These are phyloP conservation scores for Pyrrhosoma nymphula DNA, from an alignment of 2,888 invertebrate species.

Conservation along the genomic window DNA sequence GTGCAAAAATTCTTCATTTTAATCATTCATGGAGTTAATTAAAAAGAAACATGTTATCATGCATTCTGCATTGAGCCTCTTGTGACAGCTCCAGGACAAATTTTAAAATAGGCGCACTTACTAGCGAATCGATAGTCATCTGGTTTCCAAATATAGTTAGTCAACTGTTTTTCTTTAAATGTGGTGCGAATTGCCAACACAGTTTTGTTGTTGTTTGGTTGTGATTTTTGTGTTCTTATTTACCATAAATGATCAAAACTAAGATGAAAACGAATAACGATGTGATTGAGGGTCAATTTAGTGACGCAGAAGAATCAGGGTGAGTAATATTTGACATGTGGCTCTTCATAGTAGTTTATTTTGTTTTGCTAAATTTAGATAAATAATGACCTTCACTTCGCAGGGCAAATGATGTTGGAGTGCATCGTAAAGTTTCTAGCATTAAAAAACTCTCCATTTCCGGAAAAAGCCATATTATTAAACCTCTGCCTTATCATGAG, in stretches of 20 bases:
- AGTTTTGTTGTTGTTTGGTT: not conserved
- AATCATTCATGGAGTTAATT: too few species aligned
- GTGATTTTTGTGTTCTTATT: not conserved
- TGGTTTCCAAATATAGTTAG: not conserved
- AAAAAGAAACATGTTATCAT: too few species aligned
- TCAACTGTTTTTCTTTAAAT: slow-evolving; percentile 31
- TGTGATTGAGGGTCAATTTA: slow-evolving; percentile 77
- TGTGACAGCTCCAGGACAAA: not conserved
- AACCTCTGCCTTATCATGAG: slow-evolving; percentile 6
- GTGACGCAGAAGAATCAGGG: slow-evolving; percentile 77
- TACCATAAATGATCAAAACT: not conserved
- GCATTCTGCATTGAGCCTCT: too few species aligned
- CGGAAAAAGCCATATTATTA: not conserved
- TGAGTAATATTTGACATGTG: not conserved
- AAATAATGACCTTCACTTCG: not conserved
- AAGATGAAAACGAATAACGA: slow-evolving; percentile 55
- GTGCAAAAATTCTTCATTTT: too few species aligned
- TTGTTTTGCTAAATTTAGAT: not conserved
- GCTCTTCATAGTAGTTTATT: not conserved
- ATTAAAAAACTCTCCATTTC: slow-evolving; percentile 54
- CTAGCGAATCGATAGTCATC: not conserved
- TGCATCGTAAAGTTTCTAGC: not conserved
- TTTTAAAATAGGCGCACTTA: not conserved
- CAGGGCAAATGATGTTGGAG: not conserved
- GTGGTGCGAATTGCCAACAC: not conserved